Base-by-base conservation (phyloP, 2,888 invertebrate species). In the Antheraea yamamai region DNA sequence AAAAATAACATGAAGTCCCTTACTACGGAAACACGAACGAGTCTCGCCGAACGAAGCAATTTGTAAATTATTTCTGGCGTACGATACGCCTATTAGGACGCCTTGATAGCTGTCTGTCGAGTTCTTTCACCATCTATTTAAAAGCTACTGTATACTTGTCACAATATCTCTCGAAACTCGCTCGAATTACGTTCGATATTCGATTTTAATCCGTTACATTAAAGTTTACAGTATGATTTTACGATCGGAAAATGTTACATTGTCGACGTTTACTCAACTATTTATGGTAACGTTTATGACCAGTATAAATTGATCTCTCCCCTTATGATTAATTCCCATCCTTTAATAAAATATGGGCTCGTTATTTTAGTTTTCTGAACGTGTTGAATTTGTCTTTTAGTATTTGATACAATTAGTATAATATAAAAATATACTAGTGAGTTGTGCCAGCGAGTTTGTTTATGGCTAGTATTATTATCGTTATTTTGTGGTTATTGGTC, bases 81-180 rank as follows among this genome's bases (percentile, higher is more conserved):
- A 85, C 87, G 91, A 83, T 89, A 92, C 92, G 92, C 92, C 93
- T 94, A 94, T 95, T 95, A 95, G 94, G 87, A 90, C 88, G 87
- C 90, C 94, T 92, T 94, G 94, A 94, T 93, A 89, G 92, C 89
- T 91, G 91, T 87, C 94, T 89, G 93, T 93, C 92, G 87, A 90
- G 89, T 92, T 93, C 94, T 95, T 94, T 95, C 95, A 94, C 88
- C 95, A 81, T 94, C 91, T 94, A 93, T 94, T 94, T 95, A 93
- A 95, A 93, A 93, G 91, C 92, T 84, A 88, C 89, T 82, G 85
- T 82, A 85, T 81, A 55, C 39, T 64, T 73, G 70, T 70, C 58
- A 61, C 35, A 66, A 74, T 18, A 39, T 30, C 30, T 55, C 20
- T 20, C 16, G 8, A n/a, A 78, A 82, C 80, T 77, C 80, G 35